A percentile compares a stretch with the other conserved stretches of the same genome.
These are phyloP conservation scores for Typhlichthys eigenmanni DNA, from an alignment of 2,797 vertebrate genomes.

Conservation along the genomic window DNA sequence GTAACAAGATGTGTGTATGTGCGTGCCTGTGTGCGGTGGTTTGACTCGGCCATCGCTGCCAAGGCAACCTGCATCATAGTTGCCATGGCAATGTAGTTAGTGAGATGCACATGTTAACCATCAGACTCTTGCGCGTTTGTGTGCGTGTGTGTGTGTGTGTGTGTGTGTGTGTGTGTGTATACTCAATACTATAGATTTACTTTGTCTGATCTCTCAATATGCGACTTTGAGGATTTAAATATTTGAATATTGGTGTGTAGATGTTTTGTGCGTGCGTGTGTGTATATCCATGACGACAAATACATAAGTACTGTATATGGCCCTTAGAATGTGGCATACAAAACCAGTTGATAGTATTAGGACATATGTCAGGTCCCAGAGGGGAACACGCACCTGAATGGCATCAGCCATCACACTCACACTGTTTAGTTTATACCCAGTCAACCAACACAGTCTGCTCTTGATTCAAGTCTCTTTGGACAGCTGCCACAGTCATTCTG, in stretches of 20 bases:
- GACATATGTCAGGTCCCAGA: no score
- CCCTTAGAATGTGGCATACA: no score
- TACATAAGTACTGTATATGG: background rate
- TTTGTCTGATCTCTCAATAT: background rate
- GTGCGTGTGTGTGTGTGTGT: slow-evolving; percentile 15
- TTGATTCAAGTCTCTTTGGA: no score
- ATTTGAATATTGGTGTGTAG: no score
- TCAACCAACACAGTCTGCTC: no score
- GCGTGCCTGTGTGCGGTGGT: slow-evolving; percentile 19
- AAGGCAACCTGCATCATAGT: slow-evolving; percentile 73
- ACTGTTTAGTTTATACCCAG: no score
- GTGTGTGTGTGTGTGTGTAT: background rate
- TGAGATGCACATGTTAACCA: slow-evolving; percentile 15
- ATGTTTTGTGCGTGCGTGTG: background rate
- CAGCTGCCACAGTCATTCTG: no score
- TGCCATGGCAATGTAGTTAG: slow-evolving; percentile 60
- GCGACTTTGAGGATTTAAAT: background rate
- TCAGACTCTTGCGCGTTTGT: slow-evolving; percentile 24
- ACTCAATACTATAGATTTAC: background rate
- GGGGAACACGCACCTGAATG: no score
- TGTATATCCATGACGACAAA: background rate
- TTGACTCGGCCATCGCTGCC: slow-evolving; percentile 49
- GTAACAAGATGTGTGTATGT: background rate
- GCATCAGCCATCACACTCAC: no score
- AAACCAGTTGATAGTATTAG: no score